Evolutionary conservation across 2,113 vertebrate genomes (phyloP), one percentile per base, ranked within the genome.

Genomic region (Coryphaenoides rupestris): DNA sequence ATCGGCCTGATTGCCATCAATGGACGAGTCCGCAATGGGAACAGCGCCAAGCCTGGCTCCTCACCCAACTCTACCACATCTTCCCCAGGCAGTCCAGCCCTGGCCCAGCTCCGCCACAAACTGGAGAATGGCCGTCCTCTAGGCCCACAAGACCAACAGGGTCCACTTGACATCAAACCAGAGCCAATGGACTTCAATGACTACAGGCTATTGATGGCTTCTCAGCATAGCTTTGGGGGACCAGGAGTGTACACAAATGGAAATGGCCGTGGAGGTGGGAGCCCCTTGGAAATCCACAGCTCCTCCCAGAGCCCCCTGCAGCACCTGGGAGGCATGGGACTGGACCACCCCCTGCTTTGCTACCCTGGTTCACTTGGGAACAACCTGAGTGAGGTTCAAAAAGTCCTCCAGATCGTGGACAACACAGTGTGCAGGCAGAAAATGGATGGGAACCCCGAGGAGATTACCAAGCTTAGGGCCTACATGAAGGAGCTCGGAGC

Each of bases 371-470:
- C 90, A 0, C 89, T 96, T 60, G 91, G 87, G 66, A 95, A 93
- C 70, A 97, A 94, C 79, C 88, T 96, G 86, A 96, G 90, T 47
- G 94, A 98, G 74, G 94, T 97, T 79, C 95, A 97, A 79, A 97
- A 94, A 81, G 95, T 97, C 83, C 92, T 98, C 79, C 95, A 97
- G 87, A 96, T 97, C 68, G 94, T 98, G 86, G 95, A 97, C 86
- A 96, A 97, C 79, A 98, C 94, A 5, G 95, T 96, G 87, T 95
- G 89, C 80, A 88, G 93, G 82, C 96, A 97, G 89, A 95, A 95
- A 89, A 92, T 95, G 91, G 95, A 98, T 78, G 92, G 88, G 81
- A 95, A 93, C 74, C 87, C 91, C 63, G 94, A 98, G 73, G 94
- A 98, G 74, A 93, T 95, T 78, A 93, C 93, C 60, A 96, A 95